Evolutionary conservation across 2,113 vertebrate genomes (phyloP).

Genomic region (Muntiacus muntjak): DNA sequence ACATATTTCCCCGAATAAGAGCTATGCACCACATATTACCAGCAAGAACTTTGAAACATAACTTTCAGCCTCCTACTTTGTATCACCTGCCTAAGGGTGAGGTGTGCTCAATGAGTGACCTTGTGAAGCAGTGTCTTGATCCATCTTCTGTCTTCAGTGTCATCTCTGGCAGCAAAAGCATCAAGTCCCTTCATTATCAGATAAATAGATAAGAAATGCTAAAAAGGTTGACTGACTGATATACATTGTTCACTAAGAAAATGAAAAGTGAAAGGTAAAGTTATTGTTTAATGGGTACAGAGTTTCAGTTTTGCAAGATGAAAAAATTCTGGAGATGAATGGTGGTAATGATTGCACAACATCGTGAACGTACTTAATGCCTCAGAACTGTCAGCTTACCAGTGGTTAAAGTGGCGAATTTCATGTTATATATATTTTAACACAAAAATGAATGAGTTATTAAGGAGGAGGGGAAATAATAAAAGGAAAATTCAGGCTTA

Average conservation of each 20-base stretch:
- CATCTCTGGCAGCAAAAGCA: neutral
- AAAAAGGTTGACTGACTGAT: neutral
- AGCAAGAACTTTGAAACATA: neutral
- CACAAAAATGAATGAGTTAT: neutral
- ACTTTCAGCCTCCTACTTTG: neutral
- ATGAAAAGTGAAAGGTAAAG: slow-evolving; percentile 17
- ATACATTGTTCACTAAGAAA: neutral
- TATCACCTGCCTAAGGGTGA: neutral
- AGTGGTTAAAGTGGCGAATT: neutral
- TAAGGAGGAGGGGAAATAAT: neutral
- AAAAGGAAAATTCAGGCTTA: neutral
- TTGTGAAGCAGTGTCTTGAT: neutral
- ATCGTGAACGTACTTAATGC: neutral
- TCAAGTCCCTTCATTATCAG: neutral
- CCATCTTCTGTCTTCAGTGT: slow-evolving; percentile 5
- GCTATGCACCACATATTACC: neutral
- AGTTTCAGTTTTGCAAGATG: neutral
- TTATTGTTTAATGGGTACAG: neutral
- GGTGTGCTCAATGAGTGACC: neutral
- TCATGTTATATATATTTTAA: neutral
- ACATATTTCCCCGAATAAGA: neutral
- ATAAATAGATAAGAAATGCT: slow-evolving; percentile 16
- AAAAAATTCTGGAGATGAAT: neutral
- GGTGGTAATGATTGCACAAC: neutral
- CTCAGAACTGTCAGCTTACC: neutral